Base-by-base conservation (phyloP, 2,888 invertebrate genomes). In the Anagyrus pseudococci region DNA sequence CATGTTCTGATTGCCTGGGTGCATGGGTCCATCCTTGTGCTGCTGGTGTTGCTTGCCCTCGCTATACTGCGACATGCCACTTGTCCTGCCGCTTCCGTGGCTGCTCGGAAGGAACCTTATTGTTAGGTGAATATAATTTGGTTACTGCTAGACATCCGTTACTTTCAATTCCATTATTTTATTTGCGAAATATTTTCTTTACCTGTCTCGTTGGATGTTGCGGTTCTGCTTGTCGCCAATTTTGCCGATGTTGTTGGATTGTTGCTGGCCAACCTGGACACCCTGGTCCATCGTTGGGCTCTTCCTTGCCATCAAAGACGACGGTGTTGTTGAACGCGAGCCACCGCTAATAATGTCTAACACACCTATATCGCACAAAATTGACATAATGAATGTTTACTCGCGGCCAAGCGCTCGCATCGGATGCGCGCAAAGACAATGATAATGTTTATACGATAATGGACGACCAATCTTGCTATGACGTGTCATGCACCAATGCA, bases 271-370 rank as follows among this genome's bases (percentile, higher is more conserved):
- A 40, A 85, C 90, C 83, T 94, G 94, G 48, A 90, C 89, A 67
- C 91, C 89, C 82, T 94, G 92, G 80, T 96, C 95, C 70, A 89
- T 87, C 1, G 93, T 92, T 55, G 94, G 93, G 71, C 94, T 94
- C 82, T 92, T 93, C 74, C 93, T 86, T 68, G 88, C 88, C 66
- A 84, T 72, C 40, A 85, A 83, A 66, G 90, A 89, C 6, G 90
- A 90, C 10, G 94, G 93, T 1, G 93, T 93, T 60, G 89, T 90
- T 56, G 93, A 91, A 58, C 93, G 86, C n/a, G 92, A 92, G 64
- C 87, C 87, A 62, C 88, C 89, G 66, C 88, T 87, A 73, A 91
- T 87, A 72, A 91, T 83, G 81, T 91, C 91, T 78, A 90, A 81
- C 84, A 90, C 88, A 69, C 80, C 80, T 80, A 56, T 1, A 26